A percentile compares a stretch with the other conserved stretches of the same genome.
phyloP scores from a whole-genome alignment of 2,113 vertebrate species.

The Syrrhaptes paradoxus region DNA sequence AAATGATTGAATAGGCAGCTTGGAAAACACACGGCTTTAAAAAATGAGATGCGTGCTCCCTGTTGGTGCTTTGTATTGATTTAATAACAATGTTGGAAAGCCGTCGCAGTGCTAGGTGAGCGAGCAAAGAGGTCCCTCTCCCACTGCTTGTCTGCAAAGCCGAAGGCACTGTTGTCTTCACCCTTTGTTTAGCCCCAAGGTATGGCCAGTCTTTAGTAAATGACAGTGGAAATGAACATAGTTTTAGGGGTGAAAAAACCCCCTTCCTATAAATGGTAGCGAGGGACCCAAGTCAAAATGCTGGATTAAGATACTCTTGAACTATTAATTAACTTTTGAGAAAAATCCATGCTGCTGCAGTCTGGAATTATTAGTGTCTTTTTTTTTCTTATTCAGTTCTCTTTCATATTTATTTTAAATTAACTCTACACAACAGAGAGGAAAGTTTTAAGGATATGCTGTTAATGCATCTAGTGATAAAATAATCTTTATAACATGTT shows the following conservation, averaged over 20 bases:
- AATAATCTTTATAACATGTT: not conserved
- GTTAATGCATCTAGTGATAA: not conserved
- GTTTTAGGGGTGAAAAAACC: not conserved
- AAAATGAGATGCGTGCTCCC: not conserved
- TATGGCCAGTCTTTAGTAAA: not conserved
- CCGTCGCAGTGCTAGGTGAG: fast-evolving
- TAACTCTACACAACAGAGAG: not conserved
- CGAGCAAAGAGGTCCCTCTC: not conserved
- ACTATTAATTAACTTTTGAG: not conserved
- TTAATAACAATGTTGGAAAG: not conserved
- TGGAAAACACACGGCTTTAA: not conserved
- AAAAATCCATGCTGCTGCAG: not conserved
- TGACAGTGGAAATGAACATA: not conserved
- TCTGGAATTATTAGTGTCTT: not conserved
- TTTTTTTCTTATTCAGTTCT: not conserved
- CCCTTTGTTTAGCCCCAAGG: not conserved
- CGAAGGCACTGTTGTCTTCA: fast-evolving
- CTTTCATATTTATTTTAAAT: not conserved
- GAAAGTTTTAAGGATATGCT: not conserved
- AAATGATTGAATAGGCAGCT: slow-evolving; percentile 58
- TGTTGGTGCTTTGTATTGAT: not conserved
- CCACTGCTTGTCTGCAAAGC: fast-evolving
- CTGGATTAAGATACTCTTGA: not conserved
- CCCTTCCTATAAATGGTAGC: not conserved
- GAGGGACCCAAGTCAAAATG: not conserved